These are phyloP conservation scores for Mycalesis mineus DNA, from an alignment of 2,888 invertebrate species.

Conservation along the genomic window DNA sequence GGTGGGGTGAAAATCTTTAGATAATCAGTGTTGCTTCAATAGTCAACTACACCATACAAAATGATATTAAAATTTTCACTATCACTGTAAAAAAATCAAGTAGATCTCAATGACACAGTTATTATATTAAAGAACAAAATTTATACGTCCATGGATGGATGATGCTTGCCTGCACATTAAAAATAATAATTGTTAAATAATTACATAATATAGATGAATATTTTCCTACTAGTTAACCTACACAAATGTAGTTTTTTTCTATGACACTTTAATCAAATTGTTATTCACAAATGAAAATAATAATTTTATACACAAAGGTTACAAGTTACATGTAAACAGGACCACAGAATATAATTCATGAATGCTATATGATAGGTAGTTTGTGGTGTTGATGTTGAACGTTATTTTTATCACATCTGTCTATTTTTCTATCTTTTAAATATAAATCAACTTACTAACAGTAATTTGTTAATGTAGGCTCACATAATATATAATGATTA, in stretches of 20 bases:
- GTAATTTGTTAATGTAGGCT: conserved; percentile 58
- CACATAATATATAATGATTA: conserved; percentile 52
- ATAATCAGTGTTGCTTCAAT: conserved; percentile 7
- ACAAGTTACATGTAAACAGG: conserved; percentile 36
- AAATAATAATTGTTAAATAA: conserved; percentile 49
- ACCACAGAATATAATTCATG: conserved; percentile 45
- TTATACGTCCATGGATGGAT: conserved; percentile 37
- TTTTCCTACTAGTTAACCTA: conserved; percentile 54
- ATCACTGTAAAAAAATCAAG: conserved; percentile 11
- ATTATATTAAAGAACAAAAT: background rate
- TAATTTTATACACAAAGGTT: conserved; percentile 31
- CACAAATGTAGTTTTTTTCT: conserved; percentile 49
- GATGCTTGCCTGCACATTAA: conserved; percentile 58
- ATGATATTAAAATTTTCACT: conserved; percentile 22
- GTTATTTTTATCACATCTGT: conserved; percentile 56
- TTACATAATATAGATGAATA: conserved; percentile 38
- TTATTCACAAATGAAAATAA: conserved; percentile 32
- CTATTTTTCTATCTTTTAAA: conserved; percentile 67
- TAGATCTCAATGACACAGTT: conserved; percentile 8
- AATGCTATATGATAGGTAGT: conserved; percentile 33
- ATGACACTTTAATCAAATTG: conserved; percentile 40
- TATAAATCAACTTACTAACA: conserved; percentile 55
- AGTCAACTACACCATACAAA: conserved; percentile 15
- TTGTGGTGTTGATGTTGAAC: conserved; percentile 54
- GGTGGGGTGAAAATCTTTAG: background rate